Percentiles rank a stretch among this genome's conserved stretches.
Evolutionary conservation across 1,140 invertebrate species (phyloP).

Genomic region (Mizuhopecten yessoensis): DNA sequence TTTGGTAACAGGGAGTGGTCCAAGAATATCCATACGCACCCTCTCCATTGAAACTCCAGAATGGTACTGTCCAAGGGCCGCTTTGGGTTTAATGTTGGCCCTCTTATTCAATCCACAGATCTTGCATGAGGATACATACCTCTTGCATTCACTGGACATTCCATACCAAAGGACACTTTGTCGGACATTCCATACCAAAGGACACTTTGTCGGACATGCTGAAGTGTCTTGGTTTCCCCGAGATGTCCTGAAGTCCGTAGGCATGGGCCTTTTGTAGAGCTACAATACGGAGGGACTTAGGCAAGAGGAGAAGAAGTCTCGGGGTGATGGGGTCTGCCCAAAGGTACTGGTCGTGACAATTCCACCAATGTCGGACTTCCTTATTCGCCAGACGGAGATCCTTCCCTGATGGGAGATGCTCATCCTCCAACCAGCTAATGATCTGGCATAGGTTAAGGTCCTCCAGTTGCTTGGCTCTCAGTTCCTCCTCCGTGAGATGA

Average conservation of each 20-base stretch:
- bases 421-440: neutral
- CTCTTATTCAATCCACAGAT: no score
- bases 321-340: neutral
- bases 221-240: no score
- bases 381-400: neutral
- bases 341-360: neutral
- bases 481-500: neutral
- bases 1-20: no score
- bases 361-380: neutral
- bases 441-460: neutral
- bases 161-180: no score
- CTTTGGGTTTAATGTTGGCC: no score
- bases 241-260: constrained; percentile 29
- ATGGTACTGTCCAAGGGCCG: neutral
- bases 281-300: no score
- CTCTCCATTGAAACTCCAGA: no score
- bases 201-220: no score
- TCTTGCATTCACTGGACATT: no score
- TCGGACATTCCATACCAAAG: no score
- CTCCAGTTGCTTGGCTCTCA: neutral
- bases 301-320: neutral
- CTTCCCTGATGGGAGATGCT: neutral
- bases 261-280: constrained; percentile 33
- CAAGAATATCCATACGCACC: no score
- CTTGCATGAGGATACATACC: no score